Percentiles rank a stretch among this genome's conserved stretches.
Evolutionary conservation across 2,113 vertebrate species (phyloP).

Genomic region (Monarcha castaneiventris): DNA sequence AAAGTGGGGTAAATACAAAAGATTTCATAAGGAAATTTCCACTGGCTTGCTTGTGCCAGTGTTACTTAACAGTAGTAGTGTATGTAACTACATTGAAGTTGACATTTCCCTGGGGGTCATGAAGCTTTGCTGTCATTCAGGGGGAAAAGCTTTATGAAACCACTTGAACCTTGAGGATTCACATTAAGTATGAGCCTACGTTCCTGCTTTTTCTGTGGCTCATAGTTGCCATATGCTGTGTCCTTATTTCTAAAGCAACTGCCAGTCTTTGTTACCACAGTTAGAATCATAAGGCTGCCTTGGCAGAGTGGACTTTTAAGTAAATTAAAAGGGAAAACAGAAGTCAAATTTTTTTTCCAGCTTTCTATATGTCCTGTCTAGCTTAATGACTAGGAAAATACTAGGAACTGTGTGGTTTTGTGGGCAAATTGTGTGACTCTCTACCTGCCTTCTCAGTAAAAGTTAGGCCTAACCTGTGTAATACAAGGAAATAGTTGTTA

Average conservation of each 20-base stretch:
- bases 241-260: background rate
- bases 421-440: background rate
- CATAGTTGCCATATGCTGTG: background rate
- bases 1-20: background rate
- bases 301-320: background rate
- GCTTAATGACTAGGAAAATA: background rate
- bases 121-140: background rate
- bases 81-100: background rate
- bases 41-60: background rate
- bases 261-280: background rate
- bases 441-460: background rate
- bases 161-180: background rate
- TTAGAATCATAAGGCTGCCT: background rate
- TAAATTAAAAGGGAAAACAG: background rate
- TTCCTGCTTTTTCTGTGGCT: background rate
- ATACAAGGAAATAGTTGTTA: background rate
- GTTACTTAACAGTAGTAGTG: background rate
- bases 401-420: background rate
- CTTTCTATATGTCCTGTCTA: background rate
- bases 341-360: background rate
- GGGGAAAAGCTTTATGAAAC: constrained; percentile 5
- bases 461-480: background rate
- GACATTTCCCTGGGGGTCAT: background rate
- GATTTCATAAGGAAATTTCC: background rate
- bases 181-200: background rate